Percentiles rank a stretch among this genome's conserved stretches.
Conservation (phyloP, 2,113 vertebrate species). For the Mobula birostris region DNA sequence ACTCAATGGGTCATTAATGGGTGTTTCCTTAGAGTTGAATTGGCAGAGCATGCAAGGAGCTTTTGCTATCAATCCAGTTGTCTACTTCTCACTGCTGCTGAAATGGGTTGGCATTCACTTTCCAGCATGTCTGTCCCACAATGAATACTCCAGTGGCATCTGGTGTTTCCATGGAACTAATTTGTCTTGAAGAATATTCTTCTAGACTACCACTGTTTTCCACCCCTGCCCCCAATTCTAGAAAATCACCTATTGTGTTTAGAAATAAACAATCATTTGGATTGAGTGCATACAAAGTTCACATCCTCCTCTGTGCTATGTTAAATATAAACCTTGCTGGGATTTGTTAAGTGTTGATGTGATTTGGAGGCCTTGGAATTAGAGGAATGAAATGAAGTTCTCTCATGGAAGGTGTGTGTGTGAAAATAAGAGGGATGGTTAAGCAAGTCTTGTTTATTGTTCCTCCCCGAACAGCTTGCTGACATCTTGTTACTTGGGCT, state of each 20-base stretch:
- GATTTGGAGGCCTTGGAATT: neutral
- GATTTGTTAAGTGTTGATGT: neutral
- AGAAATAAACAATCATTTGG: neutral
- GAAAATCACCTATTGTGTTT: neutral
- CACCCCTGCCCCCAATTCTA: neutral
- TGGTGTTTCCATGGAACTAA: neutral
- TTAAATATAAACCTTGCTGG: neutral
- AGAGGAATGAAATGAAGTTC: neutral
- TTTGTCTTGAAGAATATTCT: neutral
- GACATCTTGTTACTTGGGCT: neutral
- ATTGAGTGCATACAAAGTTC: neutral
- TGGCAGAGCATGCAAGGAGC: neutral
- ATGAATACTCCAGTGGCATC: neutral
- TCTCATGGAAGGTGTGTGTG: neutral
- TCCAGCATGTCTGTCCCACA: neutral
- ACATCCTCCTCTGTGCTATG: neutral
- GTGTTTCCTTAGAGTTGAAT: neutral
- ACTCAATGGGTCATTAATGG: neutral
- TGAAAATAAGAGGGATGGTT: neutral
- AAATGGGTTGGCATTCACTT: neutral
- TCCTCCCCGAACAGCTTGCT: neutral
- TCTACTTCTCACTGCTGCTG: neutral
- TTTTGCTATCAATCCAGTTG: neutral
- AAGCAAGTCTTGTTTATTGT: neutral
- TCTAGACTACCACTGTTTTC: neutral